phyloP scores from a whole-genome alignment of 2,888 invertebrate genomes.

The Acrobasis repandana region DNA sequence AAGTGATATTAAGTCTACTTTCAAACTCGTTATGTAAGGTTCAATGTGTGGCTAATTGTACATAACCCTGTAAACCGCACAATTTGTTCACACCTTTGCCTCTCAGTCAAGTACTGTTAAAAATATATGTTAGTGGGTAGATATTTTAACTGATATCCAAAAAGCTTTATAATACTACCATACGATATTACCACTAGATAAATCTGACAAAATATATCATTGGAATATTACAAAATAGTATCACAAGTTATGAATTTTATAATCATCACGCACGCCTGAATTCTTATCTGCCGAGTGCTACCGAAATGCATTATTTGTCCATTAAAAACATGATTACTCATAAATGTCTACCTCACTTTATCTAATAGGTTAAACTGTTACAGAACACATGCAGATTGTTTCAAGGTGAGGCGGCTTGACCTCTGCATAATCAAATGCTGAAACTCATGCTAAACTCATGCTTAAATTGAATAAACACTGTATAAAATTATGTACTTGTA shows the following conservation, averaged over 20 bases:
- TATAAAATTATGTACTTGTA: slow-evolving; percentile 7
- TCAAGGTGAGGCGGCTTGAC: slow-evolving; percentile 53
- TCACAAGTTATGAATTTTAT: slow-evolving; percentile 1
- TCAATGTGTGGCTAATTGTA: too few species aligned
- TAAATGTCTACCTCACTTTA: slow-evolving; percentile 21
- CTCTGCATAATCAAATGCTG: slow-evolving; percentile 47
- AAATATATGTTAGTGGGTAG: background rate
- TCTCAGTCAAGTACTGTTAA: too few species aligned
- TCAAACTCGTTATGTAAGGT: too few species aligned
- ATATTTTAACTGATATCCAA: background rate
- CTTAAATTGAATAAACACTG: slow-evolving; percentile 16
- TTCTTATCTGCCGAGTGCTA: background rate
- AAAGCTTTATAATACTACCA: background rate
- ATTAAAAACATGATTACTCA: slow-evolving; percentile 10
- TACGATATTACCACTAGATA: background rate
- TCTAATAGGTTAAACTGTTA: slow-evolving; percentile 24
- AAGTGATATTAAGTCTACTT: too few species aligned
- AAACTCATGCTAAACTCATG: slow-evolving; percentile 26
- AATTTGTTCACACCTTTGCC: too few species aligned
- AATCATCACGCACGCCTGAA: slow-evolving; percentile 6
- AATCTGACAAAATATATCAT: background rate
- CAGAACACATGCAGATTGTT: slow-evolving; percentile 33
- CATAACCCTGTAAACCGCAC: too few species aligned
- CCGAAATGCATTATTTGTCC: slow-evolving; percentile 15
- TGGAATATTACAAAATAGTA: background rate